Evolutionary conservation across 2,888 invertebrate genomes (phyloP), one percentile per base, ranked within the genome.

Genomic region (Erebia aethiops): DNA sequence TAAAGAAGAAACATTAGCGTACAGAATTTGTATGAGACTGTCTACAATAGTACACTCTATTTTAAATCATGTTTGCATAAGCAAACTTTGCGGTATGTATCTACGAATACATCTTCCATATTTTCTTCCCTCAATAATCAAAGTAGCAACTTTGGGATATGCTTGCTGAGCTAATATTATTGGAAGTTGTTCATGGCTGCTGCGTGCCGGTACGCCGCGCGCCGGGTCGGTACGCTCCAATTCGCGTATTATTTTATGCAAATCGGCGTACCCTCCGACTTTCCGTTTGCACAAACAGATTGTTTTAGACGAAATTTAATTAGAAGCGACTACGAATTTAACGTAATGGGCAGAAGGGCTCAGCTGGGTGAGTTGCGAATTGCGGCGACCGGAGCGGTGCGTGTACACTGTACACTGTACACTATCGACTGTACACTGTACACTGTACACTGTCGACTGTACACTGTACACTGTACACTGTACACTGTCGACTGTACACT

Each of bases 231-330:
- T 26, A 26, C 56, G 56, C 56, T 13, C 21, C 21, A 11, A 13
- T 16, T 56, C 11, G 56, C 56, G 56, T 56, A 56, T 56, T 56
- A 21, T 56, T 56, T 21, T 56, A 56, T 56, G 56, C 21, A 56
- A 56, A 56, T 56, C 21, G 56, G 11, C 13, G 54, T 10, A 11
- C 56, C 52, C 16, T 56, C 18, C 56, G 21, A 56, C 21, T 56
- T 21, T 13, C 21, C 56, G 56, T 11, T 18, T 14, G 56, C 26
- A 13, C 56, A 18, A 56, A 56, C 18, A 56, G 21, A 56, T 21
- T 56, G 56, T 56, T 21, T 56, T 21, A 21, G 21, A 21, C 11
- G 56, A 56, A 56, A 52, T 56, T 56, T 18, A 56, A 56, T 21
- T 56, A 21, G 13, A 56, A 21, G 49, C 52, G 52, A 54, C 16